Evolutionary conservation across 2,888 invertebrate genomes (phyloP), one percentile per base, ranked within the genome.

Genomic region (Gandaritis pyraliata): DNA sequence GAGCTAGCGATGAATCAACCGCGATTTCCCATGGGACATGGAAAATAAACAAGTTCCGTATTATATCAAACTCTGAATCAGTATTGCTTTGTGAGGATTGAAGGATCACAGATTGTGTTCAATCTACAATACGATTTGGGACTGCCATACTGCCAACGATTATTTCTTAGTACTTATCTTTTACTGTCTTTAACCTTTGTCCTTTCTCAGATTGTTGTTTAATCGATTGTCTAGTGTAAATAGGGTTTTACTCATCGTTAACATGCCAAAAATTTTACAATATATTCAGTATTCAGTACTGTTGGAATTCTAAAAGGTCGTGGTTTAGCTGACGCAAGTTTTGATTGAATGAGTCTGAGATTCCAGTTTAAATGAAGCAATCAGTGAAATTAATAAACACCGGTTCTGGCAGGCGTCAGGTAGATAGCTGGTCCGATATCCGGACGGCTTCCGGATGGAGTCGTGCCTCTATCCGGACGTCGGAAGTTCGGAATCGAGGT

Each of bases 391-490:
- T 49, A 65, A 66, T 63, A 64, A 65, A 47, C 61, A 52, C 53
- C 54, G 45, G 59, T 15, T 53, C 50, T 67, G 72, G 73, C 64
- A 65, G 74, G 70, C 75, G 70, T 57, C 66, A 58, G 68, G 46
- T 47, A 71, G 80, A 80, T 80, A 77, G 67, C 71, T 64, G 70
- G 64, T 64, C 72, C 73, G 77, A 75, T 76, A 76, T 73, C 77
- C 80, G 78, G 71, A 39, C 65, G 48, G 61, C 64, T 70, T 69
- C 77, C 73, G 73, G 65, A 57, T 43, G 36, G 61, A 64, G 70
- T 70, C 73, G 71, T 69, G 66, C 64, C 66, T 67, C 68, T 67
- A 70, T 71, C 75, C 73, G 72, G 72, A 51, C 58, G 58, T 72
- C 74, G 73, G 74, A 72, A 58, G 63, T 61, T 72, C 74, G 73